Conservation (phyloP, 2,888 invertebrate genomes). For the Parasteatoda lunata region DNA sequence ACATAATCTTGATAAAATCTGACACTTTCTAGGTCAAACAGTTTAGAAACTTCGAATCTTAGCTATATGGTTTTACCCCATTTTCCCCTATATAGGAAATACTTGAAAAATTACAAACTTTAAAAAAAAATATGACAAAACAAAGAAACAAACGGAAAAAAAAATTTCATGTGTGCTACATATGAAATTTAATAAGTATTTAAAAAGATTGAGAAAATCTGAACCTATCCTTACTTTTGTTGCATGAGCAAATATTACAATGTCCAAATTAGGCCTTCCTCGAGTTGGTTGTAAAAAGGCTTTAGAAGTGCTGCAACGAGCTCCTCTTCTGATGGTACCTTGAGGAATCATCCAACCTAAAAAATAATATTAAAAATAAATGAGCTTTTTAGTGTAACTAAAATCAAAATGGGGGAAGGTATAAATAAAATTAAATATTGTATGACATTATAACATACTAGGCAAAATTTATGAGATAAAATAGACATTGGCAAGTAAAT, state of each 20-base stretch:
- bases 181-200: not conserved
- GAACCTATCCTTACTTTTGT: slow-evolving; percentile 60
- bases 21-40: too few relatives aligned
- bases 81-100: not conserved
- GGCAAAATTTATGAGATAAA: not conserved
- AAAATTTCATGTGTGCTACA: not conserved
- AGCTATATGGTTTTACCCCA: not conserved
- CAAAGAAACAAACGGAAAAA: not conserved
- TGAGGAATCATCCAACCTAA: slow-evolving; percentile 71
- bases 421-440: not conserved
- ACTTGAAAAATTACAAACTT: not conserved
- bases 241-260: slow-evolving; percentile 76
- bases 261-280: slow-evolving; percentile 80
- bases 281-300: slow-evolving; percentile 73
- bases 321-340: slow-evolving; percentile 72
- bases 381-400: not conserved
- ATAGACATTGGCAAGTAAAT: not conserved
- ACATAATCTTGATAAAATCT: too few relatives aligned
- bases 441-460: not conserved
- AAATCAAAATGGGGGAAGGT: not conserved
- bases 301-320: slow-evolving; percentile 73
- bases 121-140: not conserved
- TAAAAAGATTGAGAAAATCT: not conserved
- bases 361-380: not conserved
- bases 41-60: not conserved